phyloP scores from a whole-genome alignment of 2,797 vertebrate species.

The Phylloscopus collybita region DNA sequence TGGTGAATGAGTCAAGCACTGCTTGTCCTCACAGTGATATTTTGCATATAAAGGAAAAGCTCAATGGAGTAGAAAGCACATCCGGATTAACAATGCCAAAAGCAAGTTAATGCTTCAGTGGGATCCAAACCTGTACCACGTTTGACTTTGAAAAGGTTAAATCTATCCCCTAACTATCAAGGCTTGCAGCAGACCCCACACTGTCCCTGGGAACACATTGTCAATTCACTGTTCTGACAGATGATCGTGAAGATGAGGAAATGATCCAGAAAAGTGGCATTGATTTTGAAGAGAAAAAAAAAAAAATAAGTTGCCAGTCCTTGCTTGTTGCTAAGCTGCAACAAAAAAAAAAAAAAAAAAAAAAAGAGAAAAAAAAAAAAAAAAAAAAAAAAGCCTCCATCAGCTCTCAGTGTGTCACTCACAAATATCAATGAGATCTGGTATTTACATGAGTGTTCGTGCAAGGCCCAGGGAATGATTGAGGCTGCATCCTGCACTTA shows the following conservation, averaged over 20 bases:
- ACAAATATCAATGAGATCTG: neutral
- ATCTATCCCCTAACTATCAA: neutral
- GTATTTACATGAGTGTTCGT: neutral
- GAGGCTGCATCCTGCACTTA: neutral
- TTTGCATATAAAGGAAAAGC: neutral
- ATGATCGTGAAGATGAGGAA: constrained; percentile 17
- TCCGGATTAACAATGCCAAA: neutral
- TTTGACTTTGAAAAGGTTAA: constrained; percentile 17
- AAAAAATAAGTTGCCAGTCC: constrained; percentile 48
- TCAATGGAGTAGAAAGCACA: neutral
- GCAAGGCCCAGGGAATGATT: neutral
- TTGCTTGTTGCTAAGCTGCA: constrained; percentile 45
- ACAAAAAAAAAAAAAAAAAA: neutral
- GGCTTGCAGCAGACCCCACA: neutral
- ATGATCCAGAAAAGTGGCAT: constrained; percentile 58
- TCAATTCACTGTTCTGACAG: constrained; percentile 5
- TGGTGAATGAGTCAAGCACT: neutral
- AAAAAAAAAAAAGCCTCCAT: neutral
- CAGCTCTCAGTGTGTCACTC: neutral
- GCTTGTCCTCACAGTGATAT: neutral
- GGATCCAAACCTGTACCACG: neutral
- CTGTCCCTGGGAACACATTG: neutral
- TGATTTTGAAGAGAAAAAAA: constrained; percentile 54
- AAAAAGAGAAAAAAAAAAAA: too few relatives aligned
- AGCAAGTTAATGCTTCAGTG: neutral